Base-by-base conservation (phyloP, 1,140 invertebrate species). In the Dolichoris vasculosae region DNA sequence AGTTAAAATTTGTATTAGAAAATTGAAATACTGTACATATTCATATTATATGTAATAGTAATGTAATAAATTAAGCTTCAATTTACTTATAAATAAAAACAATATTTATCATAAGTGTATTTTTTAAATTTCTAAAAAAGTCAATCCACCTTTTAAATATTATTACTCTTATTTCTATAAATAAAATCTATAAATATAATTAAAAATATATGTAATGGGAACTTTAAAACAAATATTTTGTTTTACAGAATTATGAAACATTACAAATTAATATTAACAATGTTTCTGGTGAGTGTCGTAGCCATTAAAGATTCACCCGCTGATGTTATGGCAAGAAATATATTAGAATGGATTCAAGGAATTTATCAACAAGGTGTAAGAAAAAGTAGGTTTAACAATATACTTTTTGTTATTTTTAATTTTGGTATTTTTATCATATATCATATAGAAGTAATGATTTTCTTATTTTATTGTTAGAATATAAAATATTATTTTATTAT, bases 301-400 rank as follows among this genome's bases (percentile, higher is more conserved):
- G 78, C 82, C 1, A 82, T 17, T 20, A 82, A 91, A 43, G 88
- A 91, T 43, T 88, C 90, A 35, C 85, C 90, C 32, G 94, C 95
- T 59, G 95, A 96, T 90, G 94, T 95, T 89, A 96, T 96, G 95
- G 95, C 96, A 38, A 93, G 94, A 89, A 95, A 96, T 90, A 95
- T 96, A 87, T 93, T 96, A 30, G 94, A 96, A 86, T 96, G 96
- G 96, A 94, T 96, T 83, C 95, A 96, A 91, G 95, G 94, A 86
- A 94, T 96, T 80, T 96, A 96, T 89, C 94, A 94, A 81, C 94
- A 96, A 90, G 95, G 95, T 86, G 94, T 94, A 88, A 94, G 95
- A 91, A 96, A 95, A 95, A 95, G 95, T 96, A 93, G 89, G 92
- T 93, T 59, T n/a, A n/a, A n/a, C n/a, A 75, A 30, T 71, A 32